A percentile compares a stretch with the other conserved stretches of the same genome.
Conservation (phyloP, 2,888 invertebrate genomes). For the Cosmia trapezina region DNA sequence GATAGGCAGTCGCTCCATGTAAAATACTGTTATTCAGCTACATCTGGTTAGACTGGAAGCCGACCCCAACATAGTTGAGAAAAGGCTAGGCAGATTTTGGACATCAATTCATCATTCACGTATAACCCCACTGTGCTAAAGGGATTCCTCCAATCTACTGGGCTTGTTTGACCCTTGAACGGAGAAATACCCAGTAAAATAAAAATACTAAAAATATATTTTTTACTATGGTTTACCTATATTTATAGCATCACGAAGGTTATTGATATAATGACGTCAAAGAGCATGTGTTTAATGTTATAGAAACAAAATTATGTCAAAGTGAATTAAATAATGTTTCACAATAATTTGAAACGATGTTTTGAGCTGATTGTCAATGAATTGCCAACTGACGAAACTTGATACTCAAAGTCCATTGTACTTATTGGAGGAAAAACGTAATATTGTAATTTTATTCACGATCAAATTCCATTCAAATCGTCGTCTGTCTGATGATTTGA, state of each 20-base stretch:
- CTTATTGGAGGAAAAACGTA: neutral
- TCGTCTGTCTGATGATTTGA: no score
- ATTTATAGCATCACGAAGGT: neutral
- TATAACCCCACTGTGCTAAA: neutral
- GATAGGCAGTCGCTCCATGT: no score
- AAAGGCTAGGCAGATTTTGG: no score
- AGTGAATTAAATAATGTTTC: slow-evolving; percentile 6
- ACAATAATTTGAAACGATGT: neutral
- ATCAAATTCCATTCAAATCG: neutral
- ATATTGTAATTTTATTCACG: neutral
- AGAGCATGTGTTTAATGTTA: neutral
- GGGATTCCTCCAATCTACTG: neutral
- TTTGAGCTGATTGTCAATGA: slow-evolving; percentile 11
- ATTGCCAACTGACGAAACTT: slow-evolving; percentile 11
- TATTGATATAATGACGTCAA: slow-evolving; percentile 2
- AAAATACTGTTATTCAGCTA: no score
- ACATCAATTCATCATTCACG: no score
- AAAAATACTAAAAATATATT: neutral
- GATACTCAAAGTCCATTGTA: slow-evolving; percentile 5
- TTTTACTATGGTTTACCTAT: no score
- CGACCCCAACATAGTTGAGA: no score
- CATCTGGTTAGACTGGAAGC: no score
- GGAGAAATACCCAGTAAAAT: neutral
- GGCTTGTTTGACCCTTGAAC: neutral
- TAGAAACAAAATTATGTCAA: slow-evolving; percentile 7